Percentiles rank a stretch among this genome's conserved stretches.
These are phyloP conservation scores for Bombyx mori DNA, from an alignment of 1,140 invertebrate genomes.

Conservation along the genomic window DNA sequence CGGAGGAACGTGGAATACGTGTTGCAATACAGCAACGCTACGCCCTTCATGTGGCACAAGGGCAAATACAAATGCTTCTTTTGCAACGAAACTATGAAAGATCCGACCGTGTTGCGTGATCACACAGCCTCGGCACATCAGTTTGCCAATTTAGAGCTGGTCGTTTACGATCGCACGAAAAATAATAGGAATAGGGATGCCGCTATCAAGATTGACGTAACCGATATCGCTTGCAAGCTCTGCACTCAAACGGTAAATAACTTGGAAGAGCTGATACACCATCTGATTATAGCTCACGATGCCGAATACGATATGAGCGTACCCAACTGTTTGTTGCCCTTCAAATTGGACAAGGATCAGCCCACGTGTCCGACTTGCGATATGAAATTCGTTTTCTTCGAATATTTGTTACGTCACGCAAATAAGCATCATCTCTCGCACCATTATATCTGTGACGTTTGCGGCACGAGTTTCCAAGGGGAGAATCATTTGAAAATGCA, in stretches of 20 bases:
- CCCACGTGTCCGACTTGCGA: constrained; percentile 50
- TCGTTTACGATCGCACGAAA: constrained; percentile 47
- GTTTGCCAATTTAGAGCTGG: constrained; percentile 44
- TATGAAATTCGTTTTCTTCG: constrained; percentile 58
- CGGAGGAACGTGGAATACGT: constrained; percentile 55
- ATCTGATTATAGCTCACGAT: constrained; percentile 61
- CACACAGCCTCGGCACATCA: constrained; percentile 43
- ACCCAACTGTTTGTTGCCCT: constrained; percentile 52
- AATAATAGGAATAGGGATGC: constrained; percentile 57
- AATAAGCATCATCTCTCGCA: constrained; percentile 57
- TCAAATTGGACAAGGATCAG: constrained; percentile 49
- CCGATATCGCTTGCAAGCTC: constrained; percentile 42
- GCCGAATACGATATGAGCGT: constrained; percentile 55
- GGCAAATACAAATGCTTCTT: constrained; percentile 55
- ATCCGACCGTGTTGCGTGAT: constrained; percentile 35
- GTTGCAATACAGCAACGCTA: constrained; percentile 53
- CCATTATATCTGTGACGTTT: constrained; percentile 58
- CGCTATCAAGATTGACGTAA: constrained; percentile 58
- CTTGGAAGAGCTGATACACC: constrained; percentile 49
- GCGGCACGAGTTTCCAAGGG: constrained; percentile 56
- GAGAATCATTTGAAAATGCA: constrained; percentile 62
- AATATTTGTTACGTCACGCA: constrained; percentile 50
- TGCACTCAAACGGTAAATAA: constrained; percentile 32
- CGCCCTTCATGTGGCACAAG: constrained; percentile 59
- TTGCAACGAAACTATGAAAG: constrained; percentile 50